Evolutionary conservation across 2,888 invertebrate species (phyloP), one percentile per base, ranked within the genome.

Genomic region (Opisthograptis luteolata): DNA sequence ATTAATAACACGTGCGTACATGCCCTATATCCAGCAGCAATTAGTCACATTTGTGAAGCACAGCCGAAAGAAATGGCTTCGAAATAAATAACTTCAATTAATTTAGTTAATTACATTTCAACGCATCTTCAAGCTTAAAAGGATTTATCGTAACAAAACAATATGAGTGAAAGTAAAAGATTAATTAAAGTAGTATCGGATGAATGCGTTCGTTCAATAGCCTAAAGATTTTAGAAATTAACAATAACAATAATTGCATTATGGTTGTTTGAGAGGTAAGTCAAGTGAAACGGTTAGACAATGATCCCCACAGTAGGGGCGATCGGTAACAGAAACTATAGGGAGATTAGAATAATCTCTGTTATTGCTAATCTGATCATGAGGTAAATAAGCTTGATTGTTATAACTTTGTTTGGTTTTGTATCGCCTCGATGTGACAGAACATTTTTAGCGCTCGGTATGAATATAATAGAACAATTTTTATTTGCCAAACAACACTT

Each of bases 151-250:
- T 53, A 45, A 49, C 49, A 41, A 57, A 58, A 76, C 64, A 73
- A 72, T 65, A 52, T 44, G 15, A 66, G 74, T 66, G 78, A 85
- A 82, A 84, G 80, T 72, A 54, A 69, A 68, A 72, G 63, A 76
- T 74, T 76, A 76, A 84, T 87, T 79, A 73, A 73, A 78, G 74
- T 67, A 68, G n/a, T 75, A 64, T 74, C 68, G 72, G 81, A 79
- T 79, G 76, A 83, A 76, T 62, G 70, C 63, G 57, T 43, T 59
- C 54, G 68, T 78, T 83, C 71, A 77, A 70, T 60, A 34, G 57
- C 40, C 54, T 62, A 40, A 68, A 64, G 66, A 74, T 68, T 61
- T 70, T 57, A 59, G 43, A 62, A 65, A 61, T 60, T 34, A 64
- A 70, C 59, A 69, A 69, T 62, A 68, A 72, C 69, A 73, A n/a